phyloP scores from a whole-genome alignment of 2,888 invertebrate genomes.

The Molanna angustata region DNA sequence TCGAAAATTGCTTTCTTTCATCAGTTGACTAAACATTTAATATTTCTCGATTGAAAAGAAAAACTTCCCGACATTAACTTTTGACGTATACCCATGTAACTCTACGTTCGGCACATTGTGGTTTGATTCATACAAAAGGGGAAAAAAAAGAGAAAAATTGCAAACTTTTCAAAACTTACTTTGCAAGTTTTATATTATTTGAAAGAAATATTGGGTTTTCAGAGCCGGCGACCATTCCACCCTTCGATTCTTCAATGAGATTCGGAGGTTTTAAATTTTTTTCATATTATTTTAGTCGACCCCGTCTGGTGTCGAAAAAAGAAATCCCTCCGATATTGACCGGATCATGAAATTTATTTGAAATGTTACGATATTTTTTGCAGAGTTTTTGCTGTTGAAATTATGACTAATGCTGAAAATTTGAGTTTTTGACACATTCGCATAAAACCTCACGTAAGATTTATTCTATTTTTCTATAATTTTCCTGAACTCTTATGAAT shows the following conservation, averaged over 20 bases:
- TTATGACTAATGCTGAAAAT: too few relatives aligned
- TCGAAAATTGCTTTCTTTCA: conserved; percentile 1
- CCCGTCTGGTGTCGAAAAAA: too few relatives aligned
- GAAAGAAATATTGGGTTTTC: conserved; percentile 24
- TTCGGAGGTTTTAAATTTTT: conserved; percentile 6
- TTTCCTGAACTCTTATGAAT: too few relatives aligned
- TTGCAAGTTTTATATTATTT: conserved; percentile 17
- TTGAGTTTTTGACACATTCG: too few relatives aligned
- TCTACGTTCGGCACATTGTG: conserved; percentile 9
- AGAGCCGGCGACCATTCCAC: conserved; percentile 5
- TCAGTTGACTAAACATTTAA: conserved; percentile 8
- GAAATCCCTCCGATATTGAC: too few relatives aligned
- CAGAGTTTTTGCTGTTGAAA: too few relatives aligned
- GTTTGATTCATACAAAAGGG: conserved; percentile 10
- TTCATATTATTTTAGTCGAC: background rate
- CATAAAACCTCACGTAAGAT: too few relatives aligned
- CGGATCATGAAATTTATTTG: too few relatives aligned
- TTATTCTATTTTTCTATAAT: too few relatives aligned
- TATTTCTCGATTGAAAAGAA: background rate
- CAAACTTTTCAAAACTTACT: conserved; percentile 11
- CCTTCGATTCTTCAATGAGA: conserved; percentile 8
- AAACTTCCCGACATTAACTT: conserved; percentile 4
- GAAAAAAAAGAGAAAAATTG: conserved; percentile 12
- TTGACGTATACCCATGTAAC: conserved; percentile 3
- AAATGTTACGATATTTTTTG: too few relatives aligned